Evolutionary conservation across 2,113 vertebrate species (phyloP).

Genomic region (Rhabdornis inornatus): DNA sequence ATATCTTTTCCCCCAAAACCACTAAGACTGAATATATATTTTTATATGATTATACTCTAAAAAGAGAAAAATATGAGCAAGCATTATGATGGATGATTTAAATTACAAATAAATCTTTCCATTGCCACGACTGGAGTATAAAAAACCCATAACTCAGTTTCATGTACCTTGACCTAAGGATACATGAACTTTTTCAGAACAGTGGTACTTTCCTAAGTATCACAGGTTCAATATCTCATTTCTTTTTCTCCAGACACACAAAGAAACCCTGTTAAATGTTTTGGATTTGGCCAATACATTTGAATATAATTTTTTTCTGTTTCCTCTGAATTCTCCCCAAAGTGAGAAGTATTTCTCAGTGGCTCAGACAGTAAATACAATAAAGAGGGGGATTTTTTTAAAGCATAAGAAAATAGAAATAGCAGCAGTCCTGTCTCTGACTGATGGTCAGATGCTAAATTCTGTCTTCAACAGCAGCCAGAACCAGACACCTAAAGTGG

Average conservation of each 20-base stretch:
- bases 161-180: background rate
- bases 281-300: slow-evolving; percentile 4
- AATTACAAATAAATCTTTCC: background rate
- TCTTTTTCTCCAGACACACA: background rate
- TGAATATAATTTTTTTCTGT: background rate
- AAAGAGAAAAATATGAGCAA: background rate
- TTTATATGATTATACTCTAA: background rate
- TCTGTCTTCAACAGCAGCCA: background rate
- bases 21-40: background rate
- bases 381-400: slow-evolving; percentile 9
- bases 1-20: background rate
- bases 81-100: background rate
- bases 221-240: background rate
- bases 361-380: background rate
- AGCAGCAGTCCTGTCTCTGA: background rate
- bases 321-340: background rate
- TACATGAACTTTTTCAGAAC: background rate
- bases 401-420: background rate
- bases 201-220: background rate
- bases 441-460: background rate
- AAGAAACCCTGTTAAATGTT: background rate
- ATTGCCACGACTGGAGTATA: background rate
- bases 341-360: background rate
- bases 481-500: background rate
- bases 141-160: background rate